A percentile compares a stretch with the other conserved stretches of the same genome.
These are phyloP conservation scores for Panorpa germanica DNA, from an alignment of 2,888 invertebrate species.

Conservation along the genomic window DNA sequence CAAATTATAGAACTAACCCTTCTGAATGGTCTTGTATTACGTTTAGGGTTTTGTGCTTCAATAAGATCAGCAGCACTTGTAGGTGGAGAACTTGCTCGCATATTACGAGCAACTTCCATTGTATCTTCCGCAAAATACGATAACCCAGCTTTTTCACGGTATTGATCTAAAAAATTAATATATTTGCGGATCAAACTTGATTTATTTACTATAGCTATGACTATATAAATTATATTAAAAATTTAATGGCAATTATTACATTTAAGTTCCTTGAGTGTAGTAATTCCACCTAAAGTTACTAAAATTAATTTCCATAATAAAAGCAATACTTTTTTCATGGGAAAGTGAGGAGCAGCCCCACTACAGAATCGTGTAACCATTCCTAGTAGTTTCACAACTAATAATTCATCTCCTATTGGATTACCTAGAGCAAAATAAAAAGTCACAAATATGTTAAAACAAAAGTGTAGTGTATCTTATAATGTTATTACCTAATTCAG, in stretches of 20 bases:
- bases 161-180: constrained; percentile 21
- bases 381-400: constrained; percentile 75
- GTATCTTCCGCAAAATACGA: constrained; percentile 78
- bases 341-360: constrained; percentile 90
- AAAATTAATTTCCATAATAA: constrained; percentile 91
- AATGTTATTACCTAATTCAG: constrained; percentile 29
- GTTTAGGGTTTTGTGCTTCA: constrained; percentile 66
- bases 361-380: constrained; percentile 96
- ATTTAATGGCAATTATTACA: constrained; percentile 17
- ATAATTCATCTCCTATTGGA: constrained; percentile 55
- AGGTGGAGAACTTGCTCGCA: constrained; percentile 91
- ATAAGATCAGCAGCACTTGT: constrained; percentile 78
- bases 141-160: constrained; percentile 50
- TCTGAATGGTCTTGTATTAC: constrained; percentile 50
- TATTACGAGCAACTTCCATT: constrained; percentile 76
- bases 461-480: constrained; percentile 5
- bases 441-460: constrained; percentile 9
- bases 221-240: constrained; percentile 1
- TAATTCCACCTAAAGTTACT: constrained; percentile 81
- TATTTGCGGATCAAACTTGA: background rate
- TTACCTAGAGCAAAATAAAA: constrained; percentile 23
- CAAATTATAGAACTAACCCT: constrained; percentile 29
- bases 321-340: constrained; percentile 93
- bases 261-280: constrained; percentile 62
- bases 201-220: background rate